Base-by-base conservation (phyloP, 2,888 invertebrate genomes). In the Eupithecia dodoneata region DNA sequence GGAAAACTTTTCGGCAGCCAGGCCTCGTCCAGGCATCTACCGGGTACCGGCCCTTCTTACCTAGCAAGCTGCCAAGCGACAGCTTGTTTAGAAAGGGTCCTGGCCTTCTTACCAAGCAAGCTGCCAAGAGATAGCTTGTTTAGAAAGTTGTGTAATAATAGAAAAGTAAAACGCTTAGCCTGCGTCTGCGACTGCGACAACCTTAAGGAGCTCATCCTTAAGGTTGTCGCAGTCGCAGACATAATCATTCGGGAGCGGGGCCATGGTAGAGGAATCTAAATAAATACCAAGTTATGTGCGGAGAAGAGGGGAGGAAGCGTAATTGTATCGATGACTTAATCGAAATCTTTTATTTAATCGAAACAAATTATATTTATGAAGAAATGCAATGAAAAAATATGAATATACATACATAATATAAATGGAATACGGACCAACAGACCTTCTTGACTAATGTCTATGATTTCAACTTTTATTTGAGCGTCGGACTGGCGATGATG, bases 1-100 rank as follows among this genome's bases (percentile, higher is more conserved):
- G 71, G 30, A 71, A 71, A 71, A 71, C 41, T 71, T 71, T 71
- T 71, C 52, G 71, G 52, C 42, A 63, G 59, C 10, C 30, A 30
- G 30, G 30, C 30, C 30, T 30, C 30, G 30, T 30, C 30, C 13
- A 59, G 59, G 59, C n/a, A n/a, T 7, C 52, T 18, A 3, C 18
- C 59, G 59, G 59, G 2, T 7, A 59, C 59, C 9, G 18, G 9
- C 18, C 18, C 59, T 18, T n/a, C 7, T 55, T n/a, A n/a, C 55
- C 52, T 30, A 47, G 47, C 9, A 6, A 44, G 44, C 55, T 15
- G 42, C 15, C 65, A 7, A 13, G 42, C 7, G 66, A 2, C 65
- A 65, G 66, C 2, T 66, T 42, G 15, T 66, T 65, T 66, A 42
- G 15, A 42, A 66, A 66, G 66, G 30, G 30, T 30, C 30, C 30